Percentiles rank a stretch among this genome's conserved stretches.
Conservation (phyloP, 2,888 invertebrate genomes). For the Yponomeuta plumbellus region DNA sequence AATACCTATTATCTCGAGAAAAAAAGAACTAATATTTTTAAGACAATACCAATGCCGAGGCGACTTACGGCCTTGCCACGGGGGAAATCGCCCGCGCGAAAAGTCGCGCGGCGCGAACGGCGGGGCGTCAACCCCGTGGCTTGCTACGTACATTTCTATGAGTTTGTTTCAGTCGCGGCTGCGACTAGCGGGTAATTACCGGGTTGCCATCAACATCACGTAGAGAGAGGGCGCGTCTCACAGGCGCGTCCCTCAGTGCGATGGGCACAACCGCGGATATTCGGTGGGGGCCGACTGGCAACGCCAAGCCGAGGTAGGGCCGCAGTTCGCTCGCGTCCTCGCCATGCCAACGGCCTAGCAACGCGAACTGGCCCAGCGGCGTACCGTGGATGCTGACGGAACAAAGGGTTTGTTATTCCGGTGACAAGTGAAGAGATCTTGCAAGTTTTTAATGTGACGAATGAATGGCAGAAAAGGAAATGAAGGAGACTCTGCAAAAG, state of each 20-base stretch:
- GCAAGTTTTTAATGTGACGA: too few species aligned
- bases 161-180: too few species aligned
- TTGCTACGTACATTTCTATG: too few species aligned
- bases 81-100: too few species aligned
- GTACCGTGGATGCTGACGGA: constrained; percentile 36
- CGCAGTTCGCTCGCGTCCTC: constrained; percentile 38
- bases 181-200: constrained; percentile 1
- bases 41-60: background rate
- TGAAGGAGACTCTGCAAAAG: too few species aligned
- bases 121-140: too few species aligned
- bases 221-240: constrained; percentile 20
- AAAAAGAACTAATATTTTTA: too few species aligned
- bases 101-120: too few species aligned
- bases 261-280: constrained; percentile 36
- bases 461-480: too few species aligned
- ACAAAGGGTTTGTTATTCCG: background rate
- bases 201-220: constrained; percentile 30
- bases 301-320: constrained; percentile 38
- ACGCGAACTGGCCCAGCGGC: constrained; percentile 43
- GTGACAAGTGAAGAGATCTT: too few species aligned
- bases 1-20: too few species aligned
- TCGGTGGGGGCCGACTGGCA: constrained; percentile 19
- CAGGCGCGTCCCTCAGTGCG: constrained; percentile 29
- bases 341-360: constrained; percentile 49
- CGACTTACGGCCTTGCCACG: too few species aligned